A percentile compares a stretch with the other conserved stretches of the same genome.
phyloP scores from a whole-genome alignment of 2,113 vertebrate species.

The Pongo abelii region DNA sequence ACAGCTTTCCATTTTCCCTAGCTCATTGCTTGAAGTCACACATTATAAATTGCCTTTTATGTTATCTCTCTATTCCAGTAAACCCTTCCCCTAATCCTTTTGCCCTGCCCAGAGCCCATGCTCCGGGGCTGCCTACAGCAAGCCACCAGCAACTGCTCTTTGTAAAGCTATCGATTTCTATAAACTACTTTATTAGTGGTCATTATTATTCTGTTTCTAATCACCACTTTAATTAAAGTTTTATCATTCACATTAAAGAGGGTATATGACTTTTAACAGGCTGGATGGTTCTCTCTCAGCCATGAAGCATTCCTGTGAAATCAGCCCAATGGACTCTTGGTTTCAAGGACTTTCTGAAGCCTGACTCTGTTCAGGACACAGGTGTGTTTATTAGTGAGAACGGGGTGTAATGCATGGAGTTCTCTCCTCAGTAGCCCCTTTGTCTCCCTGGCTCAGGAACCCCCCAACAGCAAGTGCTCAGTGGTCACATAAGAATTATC shows the following conservation, averaged over 20 bases:
- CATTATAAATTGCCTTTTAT: constrained; percentile 77
- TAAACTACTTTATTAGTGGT: constrained; percentile 74
- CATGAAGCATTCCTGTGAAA: constrained; percentile 37
- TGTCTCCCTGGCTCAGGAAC: not conserved
- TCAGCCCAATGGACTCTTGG: not conserved
- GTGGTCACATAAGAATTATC: not conserved
- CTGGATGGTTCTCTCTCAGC: constrained; percentile 32
- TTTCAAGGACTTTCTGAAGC: constrained; percentile 62
- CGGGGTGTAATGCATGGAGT: fast-evolving
- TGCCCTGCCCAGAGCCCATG: not conserved
- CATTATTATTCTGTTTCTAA: constrained; percentile 77
- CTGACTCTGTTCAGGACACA: not conserved
- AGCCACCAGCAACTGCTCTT: constrained; percentile 48
- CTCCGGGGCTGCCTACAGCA: not conserved
- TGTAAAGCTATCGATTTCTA: constrained; percentile 70
- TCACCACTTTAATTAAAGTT: constrained; percentile 78
- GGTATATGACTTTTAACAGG: constrained; percentile 63
- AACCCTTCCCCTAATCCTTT: constrained; percentile 69
- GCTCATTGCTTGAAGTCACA: constrained; percentile 72
- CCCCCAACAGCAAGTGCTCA: not conserved
- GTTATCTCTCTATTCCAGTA: constrained; percentile 75
- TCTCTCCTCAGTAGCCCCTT: not conserved
- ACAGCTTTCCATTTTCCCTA: constrained; percentile 69
- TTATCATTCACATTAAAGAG: constrained; percentile 75
- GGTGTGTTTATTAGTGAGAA: not conserved